Base-by-base conservation (phyloP, 2,888 invertebrate genomes). In the Epistrophe grossulariae region DNA sequence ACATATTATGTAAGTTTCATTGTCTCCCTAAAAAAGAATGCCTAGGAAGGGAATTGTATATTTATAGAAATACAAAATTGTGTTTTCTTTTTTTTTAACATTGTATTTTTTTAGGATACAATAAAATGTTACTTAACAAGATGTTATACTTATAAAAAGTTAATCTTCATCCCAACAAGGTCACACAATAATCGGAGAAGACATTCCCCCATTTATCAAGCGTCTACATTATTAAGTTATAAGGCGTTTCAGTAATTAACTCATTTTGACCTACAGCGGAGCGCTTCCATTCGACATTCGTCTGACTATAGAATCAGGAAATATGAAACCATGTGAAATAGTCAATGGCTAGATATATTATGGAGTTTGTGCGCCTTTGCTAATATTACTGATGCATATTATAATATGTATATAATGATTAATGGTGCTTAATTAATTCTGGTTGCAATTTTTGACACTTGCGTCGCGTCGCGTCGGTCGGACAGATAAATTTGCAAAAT, bases 351-450 rank as follows among this genome's bases (percentile, higher is more conserved):
- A n/a, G n/a, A n/a, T n/a, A n/a, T n/a, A n/a, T n/a, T n/a, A 68
- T 78, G 82, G 72, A 71, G 68, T 28, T n/a, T 24, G 60, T 62
- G 1, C 10, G 24, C 13, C n/a, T 9, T n/a, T 40, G 10, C 24
- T 24, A 19, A 24, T 24, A 19, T 38, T 19, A 60, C 17, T 13
- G 4, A 19, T 13, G 62, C 62, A 55, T 57, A 40, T n/a, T n/a
- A n/a, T n/a, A n/a, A n/a, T n/a, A n/a, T n/a, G n/a, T 24, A 24
- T 3, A 24, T 24, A 24, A 31, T 84, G 84, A 84, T 84, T 84
- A 80, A 84, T 84, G 76, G 38, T n/a, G 17, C 84, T 84, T 84
- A 84, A 84, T 84, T 84, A 84, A 84, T 84, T 68, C 38, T 52
- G 84, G 70, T 59, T 72, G 80, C 80, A 80, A 80, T 72, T 80